These are phyloP conservation scores for Lemur catta DNA, from an alignment of 2,797 vertebrate species.

Conservation along the genomic window DNA sequence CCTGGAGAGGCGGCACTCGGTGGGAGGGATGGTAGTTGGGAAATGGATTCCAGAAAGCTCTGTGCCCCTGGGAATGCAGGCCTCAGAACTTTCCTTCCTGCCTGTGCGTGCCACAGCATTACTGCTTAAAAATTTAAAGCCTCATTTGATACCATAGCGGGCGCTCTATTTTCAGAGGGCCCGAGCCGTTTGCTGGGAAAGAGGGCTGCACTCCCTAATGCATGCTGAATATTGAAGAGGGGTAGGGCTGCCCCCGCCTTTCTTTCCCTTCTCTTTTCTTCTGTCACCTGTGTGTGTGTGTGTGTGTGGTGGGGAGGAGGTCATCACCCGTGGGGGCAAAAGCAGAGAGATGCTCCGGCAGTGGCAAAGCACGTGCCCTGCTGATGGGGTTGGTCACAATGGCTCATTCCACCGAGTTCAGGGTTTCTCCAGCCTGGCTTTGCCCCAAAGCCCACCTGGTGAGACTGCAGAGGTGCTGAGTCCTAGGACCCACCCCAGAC, in stretches of 20 bases:
- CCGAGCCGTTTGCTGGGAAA: neutral
- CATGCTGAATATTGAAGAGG: neutral
- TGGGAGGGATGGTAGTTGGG: neutral
- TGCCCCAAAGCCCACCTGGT: neutral
- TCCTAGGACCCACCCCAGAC: neutral
- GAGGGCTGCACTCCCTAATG: neutral
- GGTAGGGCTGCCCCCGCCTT: no score
- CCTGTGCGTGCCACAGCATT: neutral
- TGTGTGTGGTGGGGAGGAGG: no score
- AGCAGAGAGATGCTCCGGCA: neutral
- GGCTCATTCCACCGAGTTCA: rapidly evolving
- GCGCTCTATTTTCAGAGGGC: neutral
- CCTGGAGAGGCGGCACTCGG: neutral
- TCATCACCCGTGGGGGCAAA: neutral
- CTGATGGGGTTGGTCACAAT: neutral
- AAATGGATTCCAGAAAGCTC: conserved; percentile 29
- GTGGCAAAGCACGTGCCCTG: neutral
- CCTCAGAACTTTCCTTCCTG: neutral
- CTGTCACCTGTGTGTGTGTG: neutral
- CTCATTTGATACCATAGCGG: neutral
- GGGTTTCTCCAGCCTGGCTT: neutral
- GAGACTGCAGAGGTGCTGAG: no score
- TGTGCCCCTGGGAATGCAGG: neutral
- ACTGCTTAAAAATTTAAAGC: neutral
- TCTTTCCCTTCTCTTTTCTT: neutral